Percentiles rank a stretch among this genome's conserved stretches.
These are phyloP conservation scores for Erpobdella octoculata DNA, from an alignment of 2,888 invertebrate genomes.

Conservation along the genomic window DNA sequence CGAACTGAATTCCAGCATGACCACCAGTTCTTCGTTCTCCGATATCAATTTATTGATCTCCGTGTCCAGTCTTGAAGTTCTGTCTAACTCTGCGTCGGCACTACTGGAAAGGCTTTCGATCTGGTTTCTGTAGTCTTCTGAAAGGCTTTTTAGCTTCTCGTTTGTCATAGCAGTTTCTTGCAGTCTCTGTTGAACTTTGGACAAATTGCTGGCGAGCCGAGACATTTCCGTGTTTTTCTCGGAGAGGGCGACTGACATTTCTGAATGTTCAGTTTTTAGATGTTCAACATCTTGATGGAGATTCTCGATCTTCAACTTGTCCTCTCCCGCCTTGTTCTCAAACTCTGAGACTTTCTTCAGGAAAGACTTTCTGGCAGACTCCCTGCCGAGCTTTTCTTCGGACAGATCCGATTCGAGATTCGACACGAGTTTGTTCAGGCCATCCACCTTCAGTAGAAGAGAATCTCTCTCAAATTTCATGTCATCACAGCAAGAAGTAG, in stretches of 20 bases:
- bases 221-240: slow-evolving; percentile 11
- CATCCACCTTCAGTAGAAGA: background rate
- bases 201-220: slow-evolving; percentile 1
- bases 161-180: background rate
- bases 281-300: background rate
- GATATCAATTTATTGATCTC: background rate
- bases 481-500: background rate
- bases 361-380: background rate
- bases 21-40: background rate
- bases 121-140: background rate
- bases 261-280: background rate
- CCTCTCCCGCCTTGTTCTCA: background rate
- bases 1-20: background rate
- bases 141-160: background rate
- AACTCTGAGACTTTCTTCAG: background rate
- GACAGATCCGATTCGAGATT: background rate
- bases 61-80: background rate
- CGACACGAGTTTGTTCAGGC: background rate
- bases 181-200: slow-evolving; percentile 8
- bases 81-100: background rate
- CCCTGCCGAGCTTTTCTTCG: background rate
- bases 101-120: background rate
- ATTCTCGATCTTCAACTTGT: background rate
- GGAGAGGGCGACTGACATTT: background rate
- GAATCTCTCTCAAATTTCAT: background rate